phyloP scores from a whole-genome alignment of 1,140 invertebrate genomes.

The Drosophila carrolli region DNA sequence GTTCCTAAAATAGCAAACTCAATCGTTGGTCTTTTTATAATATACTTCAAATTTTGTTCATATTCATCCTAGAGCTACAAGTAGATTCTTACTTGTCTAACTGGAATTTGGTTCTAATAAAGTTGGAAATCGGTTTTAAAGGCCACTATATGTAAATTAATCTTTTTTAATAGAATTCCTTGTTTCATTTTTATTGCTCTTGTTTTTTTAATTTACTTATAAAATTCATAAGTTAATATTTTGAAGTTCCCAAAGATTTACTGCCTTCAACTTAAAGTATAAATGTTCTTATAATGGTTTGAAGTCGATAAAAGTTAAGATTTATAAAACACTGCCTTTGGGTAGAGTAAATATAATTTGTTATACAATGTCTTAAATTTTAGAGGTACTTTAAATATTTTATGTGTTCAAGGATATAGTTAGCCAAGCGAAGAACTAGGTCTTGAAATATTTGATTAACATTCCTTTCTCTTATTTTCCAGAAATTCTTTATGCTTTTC shows the following conservation, averaged over 20 bases:
- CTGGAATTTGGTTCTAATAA: not conserved
- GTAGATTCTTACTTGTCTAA: no score
- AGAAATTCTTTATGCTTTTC: conserved; percentile 78
- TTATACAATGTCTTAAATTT: not conserved
- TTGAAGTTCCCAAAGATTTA: not conserved
- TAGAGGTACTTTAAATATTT: conserved; percentile 1
- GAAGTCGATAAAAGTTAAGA: not conserved
- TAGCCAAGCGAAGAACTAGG: not conserved
- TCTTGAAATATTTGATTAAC: not conserved
- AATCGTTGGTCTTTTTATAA: not conserved
- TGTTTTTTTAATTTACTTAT: not conserved
- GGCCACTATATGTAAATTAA: no score
- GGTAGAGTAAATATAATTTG: not conserved
- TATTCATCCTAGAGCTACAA: not conserved
- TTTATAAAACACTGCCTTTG: not conserved
- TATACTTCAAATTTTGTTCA: not conserved
- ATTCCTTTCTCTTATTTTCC: conserved; percentile 1
- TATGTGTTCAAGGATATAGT: not conserved
- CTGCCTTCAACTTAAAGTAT: not conserved
- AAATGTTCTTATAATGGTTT: not conserved
- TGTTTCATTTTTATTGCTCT: not conserved
- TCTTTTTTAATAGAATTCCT: not conserved
- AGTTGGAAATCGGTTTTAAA: not conserved
- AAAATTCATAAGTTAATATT: not conserved
- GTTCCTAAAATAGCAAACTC: conserved; percentile 19